Conservation (phyloP, 2,797 vertebrate genomes). For the Pachyuromys duprasi region DNA sequence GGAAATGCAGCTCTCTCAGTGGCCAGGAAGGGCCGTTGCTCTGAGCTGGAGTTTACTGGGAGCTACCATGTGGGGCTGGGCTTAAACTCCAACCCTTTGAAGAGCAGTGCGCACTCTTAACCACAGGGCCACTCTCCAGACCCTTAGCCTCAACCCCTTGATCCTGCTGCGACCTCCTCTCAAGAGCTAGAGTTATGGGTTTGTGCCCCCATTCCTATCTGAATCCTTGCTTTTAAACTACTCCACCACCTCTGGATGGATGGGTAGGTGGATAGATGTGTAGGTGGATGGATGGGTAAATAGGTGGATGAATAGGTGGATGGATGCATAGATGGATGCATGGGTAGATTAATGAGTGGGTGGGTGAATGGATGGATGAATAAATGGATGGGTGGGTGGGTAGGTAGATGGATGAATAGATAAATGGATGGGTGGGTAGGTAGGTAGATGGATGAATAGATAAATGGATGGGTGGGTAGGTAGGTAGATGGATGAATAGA, state of each 20-base stretch:
- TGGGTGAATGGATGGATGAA: background rate
- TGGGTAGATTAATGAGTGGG: background rate
- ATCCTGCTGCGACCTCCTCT: background rate
- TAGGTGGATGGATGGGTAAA: background rate
- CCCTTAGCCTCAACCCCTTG: background rate
- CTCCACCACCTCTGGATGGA: background rate
- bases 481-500: no score
- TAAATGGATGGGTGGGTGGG: fast-evolving
- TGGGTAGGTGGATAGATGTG: background rate
- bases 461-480: no score
- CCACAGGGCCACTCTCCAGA: background rate
- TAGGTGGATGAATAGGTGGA: background rate
- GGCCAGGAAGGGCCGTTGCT: background rate
- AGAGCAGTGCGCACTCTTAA: background rate
- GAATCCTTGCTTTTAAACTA: background rate
- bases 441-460: background rate
- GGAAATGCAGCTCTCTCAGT: background rate
- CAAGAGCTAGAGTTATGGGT: background rate
- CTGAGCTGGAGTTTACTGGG: background rate
- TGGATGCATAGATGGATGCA: background rate
- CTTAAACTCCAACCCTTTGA: background rate
- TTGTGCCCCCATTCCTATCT: background rate
- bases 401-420: background rate
- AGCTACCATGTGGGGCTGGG: background rate
- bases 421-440: background rate